phyloP scores from a whole-genome alignment of 2,113 vertebrate genomes.

The Chaetodon auriga region DNA sequence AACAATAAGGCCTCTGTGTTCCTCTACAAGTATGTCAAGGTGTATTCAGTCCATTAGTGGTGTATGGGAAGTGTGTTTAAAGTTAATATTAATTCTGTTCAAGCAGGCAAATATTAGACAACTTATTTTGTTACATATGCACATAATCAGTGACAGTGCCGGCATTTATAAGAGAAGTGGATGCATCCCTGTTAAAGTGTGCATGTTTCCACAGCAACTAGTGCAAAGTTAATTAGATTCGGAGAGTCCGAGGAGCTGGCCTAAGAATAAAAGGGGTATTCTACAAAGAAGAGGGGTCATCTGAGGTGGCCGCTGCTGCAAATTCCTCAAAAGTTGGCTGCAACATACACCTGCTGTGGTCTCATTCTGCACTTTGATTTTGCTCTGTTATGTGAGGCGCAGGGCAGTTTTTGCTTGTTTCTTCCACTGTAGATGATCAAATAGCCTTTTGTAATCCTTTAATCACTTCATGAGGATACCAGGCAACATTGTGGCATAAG shows the following conservation, averaged over 20 bases:
- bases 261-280: constrained; percentile 44
- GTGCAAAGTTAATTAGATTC: constrained; percentile 56
- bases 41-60: not conserved
- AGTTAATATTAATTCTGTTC: not conserved
- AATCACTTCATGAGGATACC: constrained; percentile 50
- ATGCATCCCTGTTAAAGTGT: not conserved
- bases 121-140: not conserved
- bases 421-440: not conserved
- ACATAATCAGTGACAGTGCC: not conserved
- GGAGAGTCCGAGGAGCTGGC: constrained; percentile 23
- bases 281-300: constrained; percentile 12
- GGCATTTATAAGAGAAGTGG: not conserved
- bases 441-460: constrained; percentile 47
- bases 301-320: constrained; percentile 6
- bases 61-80: not conserved
- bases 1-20: constrained; percentile 51
- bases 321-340: constrained; percentile 38
- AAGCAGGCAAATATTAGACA: not conserved
- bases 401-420: not conserved
- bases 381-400: not conserved
- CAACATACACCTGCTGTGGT: not conserved
- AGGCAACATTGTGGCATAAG: constrained; percentile 22
- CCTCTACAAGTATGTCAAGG: constrained; percentile 43
- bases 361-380: not conserved
- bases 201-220: constrained; percentile 54